Conservation (phyloP, 2,888 invertebrate genomes). For the Hydropsyche betteni region DNA sequence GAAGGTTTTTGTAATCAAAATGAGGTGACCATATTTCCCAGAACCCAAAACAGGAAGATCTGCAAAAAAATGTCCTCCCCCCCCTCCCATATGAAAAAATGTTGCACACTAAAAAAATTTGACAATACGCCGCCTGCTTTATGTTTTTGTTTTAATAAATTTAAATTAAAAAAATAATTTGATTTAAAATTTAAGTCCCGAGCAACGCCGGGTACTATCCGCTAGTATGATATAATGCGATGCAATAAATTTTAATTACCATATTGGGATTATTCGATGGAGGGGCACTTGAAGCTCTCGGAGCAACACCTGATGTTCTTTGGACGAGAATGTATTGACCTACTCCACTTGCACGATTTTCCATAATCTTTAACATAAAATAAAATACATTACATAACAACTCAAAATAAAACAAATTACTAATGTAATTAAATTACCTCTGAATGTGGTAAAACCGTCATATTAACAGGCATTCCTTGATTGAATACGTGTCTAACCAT, state of each 20-base stretch:
- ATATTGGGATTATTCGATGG: conserved; percentile 71
- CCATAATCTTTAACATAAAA: conserved; percentile 63
- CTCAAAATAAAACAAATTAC: neutral
- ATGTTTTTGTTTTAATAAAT: too few species aligned
- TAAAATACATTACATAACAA: neutral
- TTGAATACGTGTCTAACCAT: conserved; percentile 71
- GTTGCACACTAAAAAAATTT: too few species aligned
- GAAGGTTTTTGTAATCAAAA: too few species aligned
- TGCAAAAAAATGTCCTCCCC: too few species aligned
- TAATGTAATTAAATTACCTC: conserved; percentile 56
- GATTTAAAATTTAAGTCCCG: too few species aligned
- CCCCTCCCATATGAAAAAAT: too few species aligned
- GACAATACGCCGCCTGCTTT: too few species aligned
- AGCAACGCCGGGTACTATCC: too few species aligned
- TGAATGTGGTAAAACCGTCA: conserved; percentile 57
- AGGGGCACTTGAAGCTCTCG: conserved; percentile 86
- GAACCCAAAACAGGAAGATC: too few species aligned
- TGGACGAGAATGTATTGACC: conserved; percentile 87
- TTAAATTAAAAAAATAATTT: too few species aligned
- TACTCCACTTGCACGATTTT: conserved; percentile 67
- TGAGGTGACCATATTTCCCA: too few species aligned
- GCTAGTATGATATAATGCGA: too few species aligned
- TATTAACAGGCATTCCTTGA: conserved; percentile 62
- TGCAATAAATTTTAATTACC: conserved; percentile 55
- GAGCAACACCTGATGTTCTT: conserved; percentile 76